Evolutionary conservation across 2,888 invertebrate species (phyloP).

Genomic region (Machimus atricapillus): DNA sequence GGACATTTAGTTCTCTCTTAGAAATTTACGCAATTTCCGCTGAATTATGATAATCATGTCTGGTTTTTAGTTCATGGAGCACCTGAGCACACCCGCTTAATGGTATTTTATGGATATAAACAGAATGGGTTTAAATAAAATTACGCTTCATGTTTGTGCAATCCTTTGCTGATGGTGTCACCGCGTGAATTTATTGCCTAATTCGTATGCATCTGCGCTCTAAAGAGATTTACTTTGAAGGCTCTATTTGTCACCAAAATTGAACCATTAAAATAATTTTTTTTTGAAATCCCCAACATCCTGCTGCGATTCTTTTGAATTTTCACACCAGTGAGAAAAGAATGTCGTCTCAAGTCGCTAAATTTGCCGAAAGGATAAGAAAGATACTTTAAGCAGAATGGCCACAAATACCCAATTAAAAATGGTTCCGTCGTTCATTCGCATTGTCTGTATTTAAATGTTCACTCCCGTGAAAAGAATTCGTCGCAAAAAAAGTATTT

Average conservation of each 20-base stretch:
- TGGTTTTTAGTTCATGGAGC: not conserved
- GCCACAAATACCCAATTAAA: not conserved
- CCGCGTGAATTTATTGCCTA: not conserved
- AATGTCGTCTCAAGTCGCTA: not conserved
- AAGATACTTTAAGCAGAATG: not conserved
- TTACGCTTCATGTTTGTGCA: not conserved
- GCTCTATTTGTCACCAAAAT: not conserved
- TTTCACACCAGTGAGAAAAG: not conserved
- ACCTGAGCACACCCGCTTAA: not conserved
- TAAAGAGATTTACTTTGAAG: not conserved
- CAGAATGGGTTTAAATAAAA: not conserved
- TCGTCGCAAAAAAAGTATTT: not conserved
- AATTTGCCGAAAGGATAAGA: not conserved
- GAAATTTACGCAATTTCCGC: not conserved
- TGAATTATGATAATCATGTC: not conserved
- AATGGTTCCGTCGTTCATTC: not conserved
- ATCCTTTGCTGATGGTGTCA: not conserved
- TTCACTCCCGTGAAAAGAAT: not conserved
- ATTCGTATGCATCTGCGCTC: not conserved
- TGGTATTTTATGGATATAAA: not conserved
- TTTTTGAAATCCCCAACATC: not conserved
- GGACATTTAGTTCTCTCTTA: not conserved
- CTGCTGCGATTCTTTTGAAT: not conserved
- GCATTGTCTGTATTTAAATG: not conserved
- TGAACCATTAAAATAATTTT: not conserved